Conservation (phyloP, 2,797 vertebrate genomes). For the Neostethus bicornis region DNA sequence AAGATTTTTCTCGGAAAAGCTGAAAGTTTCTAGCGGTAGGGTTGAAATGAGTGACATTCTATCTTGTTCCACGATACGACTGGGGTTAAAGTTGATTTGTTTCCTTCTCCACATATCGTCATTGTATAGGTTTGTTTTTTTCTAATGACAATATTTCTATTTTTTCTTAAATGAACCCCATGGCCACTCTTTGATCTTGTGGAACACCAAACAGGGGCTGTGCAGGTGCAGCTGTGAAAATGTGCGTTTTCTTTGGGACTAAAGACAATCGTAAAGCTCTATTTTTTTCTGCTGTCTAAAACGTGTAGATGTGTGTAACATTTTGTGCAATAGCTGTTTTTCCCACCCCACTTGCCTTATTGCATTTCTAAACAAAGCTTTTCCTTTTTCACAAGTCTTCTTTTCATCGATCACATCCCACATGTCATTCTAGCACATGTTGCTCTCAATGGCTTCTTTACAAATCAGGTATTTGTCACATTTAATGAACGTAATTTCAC, state of each 20-base stretch:
- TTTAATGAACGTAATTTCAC: constrained; percentile 77
- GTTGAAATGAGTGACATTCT: too few species aligned
- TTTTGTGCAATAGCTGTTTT: constrained; percentile 16
- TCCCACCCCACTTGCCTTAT: constrained; percentile 22
- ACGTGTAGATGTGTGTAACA: constrained; percentile 33
- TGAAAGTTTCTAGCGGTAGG: not conserved
- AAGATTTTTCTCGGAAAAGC: not conserved
- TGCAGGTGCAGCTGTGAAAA: too few species aligned
- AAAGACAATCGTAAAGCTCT: constrained; percentile 1
- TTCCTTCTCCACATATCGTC: too few species aligned
- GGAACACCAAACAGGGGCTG: too few species aligned
- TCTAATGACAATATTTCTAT: too few species aligned
- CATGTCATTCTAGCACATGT: constrained; percentile 63
- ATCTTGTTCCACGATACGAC: too few species aligned
- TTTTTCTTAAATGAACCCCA: too few species aligned
- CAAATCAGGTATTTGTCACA: constrained; percentile 77
- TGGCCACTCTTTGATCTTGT: too few species aligned
- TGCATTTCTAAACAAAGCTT: constrained; percentile 52
- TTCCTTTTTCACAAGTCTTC: constrained; percentile 51
- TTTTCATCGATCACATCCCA: constrained; percentile 50
- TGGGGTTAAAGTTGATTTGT: too few species aligned
- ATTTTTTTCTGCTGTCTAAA: constrained; percentile 1
- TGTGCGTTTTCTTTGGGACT: not conserved
- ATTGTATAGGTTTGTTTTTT: too few species aligned
- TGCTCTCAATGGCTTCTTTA: constrained; percentile 60